Evolutionary conservation across 2,888 invertebrate species (phyloP), one percentile per base, ranked within the genome.

Genomic region (Brenthis daphne): DNA sequence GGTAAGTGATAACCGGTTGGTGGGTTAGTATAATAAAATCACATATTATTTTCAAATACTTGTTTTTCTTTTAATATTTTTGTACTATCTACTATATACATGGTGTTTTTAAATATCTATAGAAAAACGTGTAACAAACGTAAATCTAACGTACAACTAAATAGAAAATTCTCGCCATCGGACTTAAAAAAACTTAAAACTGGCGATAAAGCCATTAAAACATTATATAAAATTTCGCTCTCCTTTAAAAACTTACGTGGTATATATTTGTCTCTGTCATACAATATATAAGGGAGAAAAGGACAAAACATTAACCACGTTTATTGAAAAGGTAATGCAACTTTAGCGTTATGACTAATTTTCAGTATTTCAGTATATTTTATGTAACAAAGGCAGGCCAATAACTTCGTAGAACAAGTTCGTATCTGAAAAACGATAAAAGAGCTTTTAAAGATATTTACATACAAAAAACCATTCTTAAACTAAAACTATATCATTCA

Each of bases 41-140:
- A 58, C 58, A 58, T 47, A 16, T 66, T 54, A 55, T 67, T 70
- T 74, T 74, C 68, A 73, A 75, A 76, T 75, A 74, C 72, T 75
- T 82, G 81, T 80, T 86, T 86, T 88, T 87, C 83, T 83, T 90
- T 90, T 89, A 88, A 89, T 90, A 89, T 88, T 91, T 89, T 91
- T 90, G 89, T 92, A 91, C 91, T 91, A 92, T 90, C 90, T 90
- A 90, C 85, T 91, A 90, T 92, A 85, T 91, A 91, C 91, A 92
- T 77, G 29, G 86, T 88, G 89, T 87, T 86, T 85, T 87, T 88
- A 88, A 85, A 89, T 88, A 89, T 90, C 84, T 89, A 85, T 84
- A 85, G 83, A 87, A 88, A 87, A 82, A 85, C 81, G 76, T 88
- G 86, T 87, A 89, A 90, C 87, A 89, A 88, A 88, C 83, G 82